Evolutionary conservation across 2,888 invertebrate species (phyloP), one percentile per base, ranked within the genome.

Genomic region (Charanyca ferruginea): DNA sequence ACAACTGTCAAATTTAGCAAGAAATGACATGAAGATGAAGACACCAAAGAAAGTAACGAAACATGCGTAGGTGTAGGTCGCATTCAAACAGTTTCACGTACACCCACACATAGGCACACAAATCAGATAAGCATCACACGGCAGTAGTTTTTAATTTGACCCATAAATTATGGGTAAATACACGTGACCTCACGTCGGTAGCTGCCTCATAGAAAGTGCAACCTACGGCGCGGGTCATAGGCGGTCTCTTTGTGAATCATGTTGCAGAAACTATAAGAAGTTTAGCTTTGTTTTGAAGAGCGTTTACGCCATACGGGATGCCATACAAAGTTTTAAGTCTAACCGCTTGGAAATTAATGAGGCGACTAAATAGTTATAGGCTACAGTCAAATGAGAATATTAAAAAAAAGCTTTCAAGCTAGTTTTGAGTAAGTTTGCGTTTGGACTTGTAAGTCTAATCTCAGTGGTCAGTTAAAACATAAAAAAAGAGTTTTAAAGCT

Each of bases 171-270:
- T 67, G 68, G 64, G 49, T 22, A 69, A 74, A 80, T 57, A 71
- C 58, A 62, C 48, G 9, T 71, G 83, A 81, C 81, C 83, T 73
- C 81, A 80, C 83, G 81, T 81, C 55, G 52, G 54, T 73, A 64
- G 83, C 86, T 77, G 69, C 80, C 67, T 72, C 73, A 65, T 86
- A 86, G 85, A 85, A 86, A 86, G 85, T 80, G 77, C 75, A 76
- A 77, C 77, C 53, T 63, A 54, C 57, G 72, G 60, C 47, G 6
- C 58, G 51, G 74, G 84, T 80, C 83, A 80, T 13, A 55, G 65
- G 80, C 79, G 79, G 76, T 49, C 25, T 60, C 83, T 83, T 81
- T 81, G 81, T 70, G 47, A 65, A 1, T 73, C 76, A 65, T 68
- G 51, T 20, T 35, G n/a, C 25, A 32, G 58, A 41, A 68, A 68